Percentiles rank a stretch among this genome's conserved stretches.
Evolutionary conservation across 92 coral and sea anemone species (phyloP).

Genomic region (Galaxea fascicularis): DNA sequence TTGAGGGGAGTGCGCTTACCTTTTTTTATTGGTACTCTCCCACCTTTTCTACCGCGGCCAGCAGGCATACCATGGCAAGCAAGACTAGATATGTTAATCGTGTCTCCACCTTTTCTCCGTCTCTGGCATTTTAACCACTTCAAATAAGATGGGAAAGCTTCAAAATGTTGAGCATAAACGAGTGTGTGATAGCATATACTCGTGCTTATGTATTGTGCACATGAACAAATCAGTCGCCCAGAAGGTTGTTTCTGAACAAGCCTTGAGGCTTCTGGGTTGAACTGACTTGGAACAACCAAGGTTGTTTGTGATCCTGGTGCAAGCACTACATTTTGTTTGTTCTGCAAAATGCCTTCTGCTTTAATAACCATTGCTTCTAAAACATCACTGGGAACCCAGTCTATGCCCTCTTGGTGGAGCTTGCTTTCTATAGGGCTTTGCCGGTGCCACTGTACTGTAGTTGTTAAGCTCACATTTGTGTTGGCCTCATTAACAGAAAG

Average conservation of each 20-base stretch:
- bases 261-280: not conserved
- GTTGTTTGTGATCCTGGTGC: not conserved
- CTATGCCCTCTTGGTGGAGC: not conserved
- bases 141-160: conserved; percentile 6
- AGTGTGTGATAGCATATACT: not conserved
- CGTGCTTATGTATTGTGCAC: not conserved
- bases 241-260: not conserved
- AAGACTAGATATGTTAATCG: not conserved
- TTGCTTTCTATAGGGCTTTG: not conserved
- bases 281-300: conserved; percentile 3
- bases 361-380: not conserved
- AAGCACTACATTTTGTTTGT: not conserved
- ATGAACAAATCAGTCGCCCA: not conserved
- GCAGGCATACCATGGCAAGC: not conserved
- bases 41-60: not conserved
- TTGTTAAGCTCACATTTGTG: not conserved
- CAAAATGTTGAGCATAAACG: not conserved
- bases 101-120: conserved; percentile 1
- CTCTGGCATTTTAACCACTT: conserved; percentile 12
- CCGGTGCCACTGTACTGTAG: not conserved
- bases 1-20: not conserved
- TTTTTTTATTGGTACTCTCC: not conserved
- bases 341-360: not conserved
- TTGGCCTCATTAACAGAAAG: not conserved
- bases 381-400: not conserved